Evolutionary conservation across 2,113 vertebrate species (phyloP).

Genomic region (Sula dactylatra): DNA sequence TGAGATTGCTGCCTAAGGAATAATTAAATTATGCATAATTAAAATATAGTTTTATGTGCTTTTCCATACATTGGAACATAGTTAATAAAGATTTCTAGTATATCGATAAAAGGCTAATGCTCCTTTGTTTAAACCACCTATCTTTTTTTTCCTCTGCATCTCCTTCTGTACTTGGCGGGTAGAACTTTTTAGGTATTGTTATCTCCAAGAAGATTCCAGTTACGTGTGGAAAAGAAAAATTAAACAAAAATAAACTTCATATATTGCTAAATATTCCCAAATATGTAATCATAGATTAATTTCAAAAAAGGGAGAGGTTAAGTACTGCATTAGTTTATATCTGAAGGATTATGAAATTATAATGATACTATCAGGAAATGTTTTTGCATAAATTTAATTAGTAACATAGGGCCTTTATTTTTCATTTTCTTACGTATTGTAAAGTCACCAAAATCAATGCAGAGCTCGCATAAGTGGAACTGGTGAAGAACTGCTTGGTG

Average conservation of each 20-base stretch:
- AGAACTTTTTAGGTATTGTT: background rate
- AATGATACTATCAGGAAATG: background rate
- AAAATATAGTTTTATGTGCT: background rate
- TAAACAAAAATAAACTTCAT: background rate
- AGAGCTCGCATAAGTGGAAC: background rate
- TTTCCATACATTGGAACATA: background rate
- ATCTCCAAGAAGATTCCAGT: background rate
- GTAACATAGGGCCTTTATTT: background rate
- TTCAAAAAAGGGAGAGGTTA: background rate
- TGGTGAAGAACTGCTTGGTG: background rate
- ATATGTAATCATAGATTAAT: background rate
- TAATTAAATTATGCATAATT: background rate
- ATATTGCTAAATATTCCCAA: background rate
- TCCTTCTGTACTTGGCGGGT: background rate
- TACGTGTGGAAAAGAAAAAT: background rate
- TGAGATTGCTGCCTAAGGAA: slow-evolving; percentile 22
- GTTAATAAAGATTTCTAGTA: background rate
- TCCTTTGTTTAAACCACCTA: background rate
- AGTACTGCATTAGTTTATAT: background rate
- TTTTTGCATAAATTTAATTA: background rate
- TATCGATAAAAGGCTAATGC: background rate
- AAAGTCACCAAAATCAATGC: background rate
- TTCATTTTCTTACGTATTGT: background rate
- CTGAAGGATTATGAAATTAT: background rate
- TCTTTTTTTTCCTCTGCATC: background rate